Evolutionary conservation across 92 coral and sea anemone genomes (phyloP), one percentile per base, ranked within the genome.

Genomic region (Palythoa grandiflora): DNA sequence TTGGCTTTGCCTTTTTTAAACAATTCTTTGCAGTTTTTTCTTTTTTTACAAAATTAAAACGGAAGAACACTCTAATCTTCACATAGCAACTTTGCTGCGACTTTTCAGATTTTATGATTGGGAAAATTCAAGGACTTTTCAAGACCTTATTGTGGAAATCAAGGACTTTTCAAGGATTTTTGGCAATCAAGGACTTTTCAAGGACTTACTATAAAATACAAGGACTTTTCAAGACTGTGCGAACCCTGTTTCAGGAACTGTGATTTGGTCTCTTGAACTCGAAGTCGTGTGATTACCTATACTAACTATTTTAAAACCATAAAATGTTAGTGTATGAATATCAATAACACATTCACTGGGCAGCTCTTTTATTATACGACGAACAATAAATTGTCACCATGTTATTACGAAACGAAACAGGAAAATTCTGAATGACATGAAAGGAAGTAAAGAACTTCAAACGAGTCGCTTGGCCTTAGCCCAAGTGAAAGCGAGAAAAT

Each of bases 331-430:
- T 70, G 36, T n/a, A 35, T 3, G 75, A 35, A 70, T 36, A 28
- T 35, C 75, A 70, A 17, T 75, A 81, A 47, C 59, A 65, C 86
- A 81, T 81, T 63, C 86, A 81, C 86, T 81, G 75, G 86, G 86
- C 86, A 65, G 75, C 38, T 66, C 61, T 81, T 81, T 70, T 70
- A 70, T 70, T 81, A 66, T 44, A 38, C 66, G 38, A 80, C 73
- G 10, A 74, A 75, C 75, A 51, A 47, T 16, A 44, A 14, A 1
- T 21, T 50, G 36, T 65, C 86, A 66, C 74, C 85, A 63, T 71
- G 75, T 63, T 51, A 81, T 17, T 81, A 48, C 75, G 86, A 50
- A 68, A 63, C 28, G 60, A 63, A 59, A 81, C 17, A 63, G 66
- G 20, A 28, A 28, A 47, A 40, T 61, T 51, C 48, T 17, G 75